phyloP scores from a whole-genome alignment of 2,113 vertebrate species.

The Corvus hawaiiensis region DNA sequence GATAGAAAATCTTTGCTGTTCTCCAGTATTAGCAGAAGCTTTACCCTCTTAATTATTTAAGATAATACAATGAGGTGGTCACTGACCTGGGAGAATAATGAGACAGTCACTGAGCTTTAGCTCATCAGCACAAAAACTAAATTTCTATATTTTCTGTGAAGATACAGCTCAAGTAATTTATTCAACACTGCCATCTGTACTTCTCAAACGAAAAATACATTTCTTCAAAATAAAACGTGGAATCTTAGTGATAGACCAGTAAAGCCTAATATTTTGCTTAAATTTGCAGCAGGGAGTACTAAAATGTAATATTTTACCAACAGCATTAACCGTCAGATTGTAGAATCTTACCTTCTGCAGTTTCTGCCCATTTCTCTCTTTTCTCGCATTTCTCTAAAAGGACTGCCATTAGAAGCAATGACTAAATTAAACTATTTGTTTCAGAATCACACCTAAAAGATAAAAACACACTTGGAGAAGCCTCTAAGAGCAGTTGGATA shows the following conservation, averaged over 20 bases:
- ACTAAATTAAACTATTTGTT: not conserved
- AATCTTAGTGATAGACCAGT: not conserved
- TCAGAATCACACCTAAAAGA: not conserved
- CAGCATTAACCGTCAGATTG: not conserved
- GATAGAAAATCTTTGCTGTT: not conserved
- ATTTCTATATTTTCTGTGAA: not conserved
- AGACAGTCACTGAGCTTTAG: not conserved
- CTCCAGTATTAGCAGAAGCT: not conserved
- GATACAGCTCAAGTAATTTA: not conserved
- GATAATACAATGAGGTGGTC: not conserved
- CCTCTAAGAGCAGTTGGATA: not conserved
- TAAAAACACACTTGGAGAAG: not conserved
- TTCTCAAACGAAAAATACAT: not conserved
- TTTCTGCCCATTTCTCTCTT: not conserved
- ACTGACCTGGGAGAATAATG: not conserved
- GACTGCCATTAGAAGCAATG: not conserved
- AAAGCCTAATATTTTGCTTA: not conserved
- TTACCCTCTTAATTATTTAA: constrained; percentile 33
- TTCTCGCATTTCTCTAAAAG: not conserved
- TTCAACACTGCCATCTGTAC: constrained; percentile 59
- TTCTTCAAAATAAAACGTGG: not conserved
- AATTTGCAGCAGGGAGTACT: not conserved
- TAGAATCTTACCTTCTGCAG: not conserved
- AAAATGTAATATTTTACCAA: not conserved
- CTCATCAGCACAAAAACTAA: not conserved